phyloP scores from a whole-genome alignment of 2,113 vertebrate genomes.

The Pogona vitticeps region DNA sequence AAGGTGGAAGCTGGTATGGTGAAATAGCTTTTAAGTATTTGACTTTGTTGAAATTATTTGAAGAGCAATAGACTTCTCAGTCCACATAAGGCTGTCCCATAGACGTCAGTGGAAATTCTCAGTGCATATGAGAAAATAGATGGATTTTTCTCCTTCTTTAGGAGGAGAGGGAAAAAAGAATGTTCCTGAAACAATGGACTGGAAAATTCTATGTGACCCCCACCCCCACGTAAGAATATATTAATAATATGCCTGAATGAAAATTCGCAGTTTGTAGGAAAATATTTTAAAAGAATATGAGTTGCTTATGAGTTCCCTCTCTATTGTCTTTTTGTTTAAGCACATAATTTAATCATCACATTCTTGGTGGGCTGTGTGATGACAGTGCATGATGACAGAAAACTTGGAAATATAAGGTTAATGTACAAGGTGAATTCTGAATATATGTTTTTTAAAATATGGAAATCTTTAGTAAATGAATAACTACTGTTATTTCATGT shows the following conservation, averaged over 20 bases:
- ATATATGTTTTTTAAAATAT: conserved; percentile 11
- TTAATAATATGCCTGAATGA: conserved; percentile 33
- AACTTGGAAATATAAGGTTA: neutral
- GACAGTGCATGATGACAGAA: neutral
- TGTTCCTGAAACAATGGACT: neutral
- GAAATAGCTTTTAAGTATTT: conserved; percentile 64
- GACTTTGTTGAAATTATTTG: conserved; percentile 59
- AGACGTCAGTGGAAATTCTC: conserved; percentile 25
- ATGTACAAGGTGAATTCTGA: neutral
- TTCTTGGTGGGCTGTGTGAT: neutral
- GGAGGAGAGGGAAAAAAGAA: neutral
- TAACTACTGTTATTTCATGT: neutral
- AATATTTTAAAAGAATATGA: neutral
- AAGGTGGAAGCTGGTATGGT: conserved; percentile 57
- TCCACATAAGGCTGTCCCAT: neutral
- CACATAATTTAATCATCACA: neutral
- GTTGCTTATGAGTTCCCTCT: neutral
- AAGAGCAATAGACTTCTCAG: conserved; percentile 4
- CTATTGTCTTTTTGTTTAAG: neutral
- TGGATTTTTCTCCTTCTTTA: neutral
- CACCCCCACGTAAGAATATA: conserved; percentile 29
- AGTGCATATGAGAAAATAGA: neutral
- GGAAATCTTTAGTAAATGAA: neutral
- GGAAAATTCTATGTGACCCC: conserved; percentile 31
- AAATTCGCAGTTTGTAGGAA: neutral